A percentile compares a stretch with the other conserved stretches of the same genome.
Conservation (phyloP, 2,113 vertebrate genomes). For the Podarcis raffonei region DNA sequence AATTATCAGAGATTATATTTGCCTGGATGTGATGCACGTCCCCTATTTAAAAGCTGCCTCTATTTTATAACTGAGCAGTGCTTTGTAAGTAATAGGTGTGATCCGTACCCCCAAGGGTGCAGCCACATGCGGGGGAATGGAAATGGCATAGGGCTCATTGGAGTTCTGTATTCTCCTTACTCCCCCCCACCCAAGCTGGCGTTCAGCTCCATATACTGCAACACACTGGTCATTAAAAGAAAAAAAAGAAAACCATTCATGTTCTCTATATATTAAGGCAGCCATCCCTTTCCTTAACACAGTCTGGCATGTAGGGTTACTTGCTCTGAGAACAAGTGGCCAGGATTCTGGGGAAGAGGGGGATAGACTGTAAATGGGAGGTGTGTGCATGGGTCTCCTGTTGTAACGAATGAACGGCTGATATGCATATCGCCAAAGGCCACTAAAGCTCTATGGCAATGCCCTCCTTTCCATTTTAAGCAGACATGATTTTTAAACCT, state of each 20-base stretch:
- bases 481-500: conserved; percentile 18
- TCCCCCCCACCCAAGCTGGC: background rate
- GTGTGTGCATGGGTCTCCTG: background rate
- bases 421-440: too few relatives aligned
- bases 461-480: background rate
- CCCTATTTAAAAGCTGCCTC: conserved; percentile 11
- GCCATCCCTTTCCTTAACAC: background rate
- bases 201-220: background rate
- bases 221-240: background rate
- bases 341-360: background rate
- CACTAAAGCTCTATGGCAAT: background rate
- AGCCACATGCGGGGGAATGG: background rate
- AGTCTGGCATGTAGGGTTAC: background rate
- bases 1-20: background rate
- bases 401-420: background rate
- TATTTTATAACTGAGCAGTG: background rate
- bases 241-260: background rate
- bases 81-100: background rate
- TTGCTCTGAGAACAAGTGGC: background rate
- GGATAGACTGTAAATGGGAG: background rate
- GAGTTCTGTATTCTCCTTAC: background rate
- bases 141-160: too few relatives aligned
- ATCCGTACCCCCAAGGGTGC: background rate
- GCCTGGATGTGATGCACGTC: conserved; percentile 14
- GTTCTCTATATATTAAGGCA: background rate